Conservation (phyloP, 2,888 invertebrate species). For the Punctoribates punctum region DNA sequence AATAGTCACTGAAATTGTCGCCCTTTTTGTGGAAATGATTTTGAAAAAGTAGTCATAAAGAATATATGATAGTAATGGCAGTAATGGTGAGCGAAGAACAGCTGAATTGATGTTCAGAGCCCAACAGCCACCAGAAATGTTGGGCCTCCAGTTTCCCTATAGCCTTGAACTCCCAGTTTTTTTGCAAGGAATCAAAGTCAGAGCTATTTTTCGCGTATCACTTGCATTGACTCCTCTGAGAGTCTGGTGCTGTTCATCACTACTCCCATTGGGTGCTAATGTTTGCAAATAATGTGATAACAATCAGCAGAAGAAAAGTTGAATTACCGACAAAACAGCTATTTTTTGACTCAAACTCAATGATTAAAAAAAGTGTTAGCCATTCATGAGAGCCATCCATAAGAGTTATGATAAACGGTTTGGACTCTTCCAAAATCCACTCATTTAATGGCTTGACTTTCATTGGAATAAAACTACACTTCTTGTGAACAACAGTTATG, state of each 20-base stretch:
- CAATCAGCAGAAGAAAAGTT: slow-evolving; percentile 18
- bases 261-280: background rate
- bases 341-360: slow-evolving; percentile 6
- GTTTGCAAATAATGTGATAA: slow-evolving; percentile 12
- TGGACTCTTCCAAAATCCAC: background rate
- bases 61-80: too few relatives aligned
- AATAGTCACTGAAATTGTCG: too few relatives aligned
- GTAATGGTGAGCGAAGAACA: background rate
- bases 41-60: background rate
- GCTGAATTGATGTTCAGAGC: background rate
- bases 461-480: too few relatives aligned
- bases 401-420: background rate
- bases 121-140: background rate
- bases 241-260: background rate
- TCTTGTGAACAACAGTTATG: too few relatives aligned
- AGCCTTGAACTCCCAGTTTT: slow-evolving; percentile 27
- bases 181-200: background rate
- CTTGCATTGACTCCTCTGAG: background rate
- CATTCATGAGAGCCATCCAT: background rate
- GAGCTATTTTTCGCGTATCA: background rate
- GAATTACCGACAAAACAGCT: slow-evolving; percentile 11
- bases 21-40: background rate
- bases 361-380: background rate
- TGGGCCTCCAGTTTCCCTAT: slow-evolving; percentile 26
- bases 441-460: too few relatives aligned